Evolutionary conservation across 2,888 invertebrate genomes (phyloP), one percentile per base, ranked within the genome.

Genomic region (Philonicus albiceps): DNA sequence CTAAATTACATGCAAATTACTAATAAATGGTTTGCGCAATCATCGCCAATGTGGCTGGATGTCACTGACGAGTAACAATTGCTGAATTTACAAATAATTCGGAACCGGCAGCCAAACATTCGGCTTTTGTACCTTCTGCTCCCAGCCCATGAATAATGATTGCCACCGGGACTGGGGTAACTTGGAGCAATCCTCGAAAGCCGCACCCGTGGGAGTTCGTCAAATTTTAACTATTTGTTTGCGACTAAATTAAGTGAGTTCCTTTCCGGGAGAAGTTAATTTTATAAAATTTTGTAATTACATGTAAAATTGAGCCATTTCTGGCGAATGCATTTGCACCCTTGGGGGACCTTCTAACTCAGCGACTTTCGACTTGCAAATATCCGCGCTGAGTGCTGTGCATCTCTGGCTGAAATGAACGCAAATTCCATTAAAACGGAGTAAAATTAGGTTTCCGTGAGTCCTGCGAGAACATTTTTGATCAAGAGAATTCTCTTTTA

Each of bases 61-160:
- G 34, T 55, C 64, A 31, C 22, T 2, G 11, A 13, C 34, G 55
- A 73, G 84, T 73, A 72, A 49, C 73, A 84, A 40, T 84, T 73
- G 40, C 73, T 84, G 84, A 84, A 84, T 84, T 73, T 84, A 73
- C 72, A 84, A 73, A 31, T 22, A 43, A 40, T 27, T 27, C 43
- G 72, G 73, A 40, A 11, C 37, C 11, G 43, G 40, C n/a, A 13
- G 73, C 22, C 64, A 64, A n/a, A 7, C 19, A 2, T 64, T 19
- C 22, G 22, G 27, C 81, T 37, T 5, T n/a, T 78, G 22, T 76
- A 27, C 73, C 27, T 76, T 64, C 11, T 37, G 40, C 34, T 86
- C 86, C 86, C 86, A 86, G 64, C 86, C 86, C 86, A 86, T 86
- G 86, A 86, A 86, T 86, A 78, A 55, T 86, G 75, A 86, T 86